These are phyloP conservation scores for Nasua narica DNA, from an alignment of 2,797 vertebrate genomes.

Conservation along the genomic window DNA sequence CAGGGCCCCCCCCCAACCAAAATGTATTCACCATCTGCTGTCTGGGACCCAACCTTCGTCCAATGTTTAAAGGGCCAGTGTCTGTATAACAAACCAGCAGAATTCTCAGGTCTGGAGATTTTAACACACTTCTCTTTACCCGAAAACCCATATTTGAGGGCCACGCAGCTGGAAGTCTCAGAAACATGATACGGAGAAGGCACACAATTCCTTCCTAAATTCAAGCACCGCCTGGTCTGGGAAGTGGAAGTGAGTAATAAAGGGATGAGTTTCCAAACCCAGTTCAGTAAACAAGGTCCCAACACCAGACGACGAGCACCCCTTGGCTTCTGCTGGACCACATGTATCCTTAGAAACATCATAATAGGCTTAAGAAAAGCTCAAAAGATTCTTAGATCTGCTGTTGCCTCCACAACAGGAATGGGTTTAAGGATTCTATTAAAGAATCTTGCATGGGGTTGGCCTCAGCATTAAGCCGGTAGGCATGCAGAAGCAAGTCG, in stretches of 20 bases:
- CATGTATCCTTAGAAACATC: constrained; percentile 80
- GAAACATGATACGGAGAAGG: not conserved
- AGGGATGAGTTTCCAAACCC: constrained; percentile 24
- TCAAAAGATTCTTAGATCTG: not conserved
- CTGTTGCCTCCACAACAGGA: not conserved
- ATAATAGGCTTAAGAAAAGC: constrained; percentile 23
- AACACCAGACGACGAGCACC: not conserved
- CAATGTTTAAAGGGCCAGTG: not conserved
- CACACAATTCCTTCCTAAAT: not conserved
- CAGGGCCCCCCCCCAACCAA: not conserved
- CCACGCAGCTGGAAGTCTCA: not conserved
- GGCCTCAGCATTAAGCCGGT: not conserved
- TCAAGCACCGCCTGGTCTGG: not conserved
- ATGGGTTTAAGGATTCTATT: not conserved
- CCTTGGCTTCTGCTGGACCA: constrained; percentile 34
- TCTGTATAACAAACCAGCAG: not conserved
- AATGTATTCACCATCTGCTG: not conserved
- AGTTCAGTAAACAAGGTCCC: not conserved
- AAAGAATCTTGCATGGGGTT: not conserved
- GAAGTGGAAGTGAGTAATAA: not conserved
- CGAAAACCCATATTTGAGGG: not conserved
- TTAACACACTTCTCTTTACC: not conserved
- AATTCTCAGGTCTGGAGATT: not conserved
- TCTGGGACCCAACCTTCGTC: not conserved
- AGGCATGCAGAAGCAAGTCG: not conserved